A percentile compares a stretch with the other conserved stretches of the same genome.
Conservation (phyloP, 1,140 invertebrate genomes). For the Drosophila biarmipes region DNA sequence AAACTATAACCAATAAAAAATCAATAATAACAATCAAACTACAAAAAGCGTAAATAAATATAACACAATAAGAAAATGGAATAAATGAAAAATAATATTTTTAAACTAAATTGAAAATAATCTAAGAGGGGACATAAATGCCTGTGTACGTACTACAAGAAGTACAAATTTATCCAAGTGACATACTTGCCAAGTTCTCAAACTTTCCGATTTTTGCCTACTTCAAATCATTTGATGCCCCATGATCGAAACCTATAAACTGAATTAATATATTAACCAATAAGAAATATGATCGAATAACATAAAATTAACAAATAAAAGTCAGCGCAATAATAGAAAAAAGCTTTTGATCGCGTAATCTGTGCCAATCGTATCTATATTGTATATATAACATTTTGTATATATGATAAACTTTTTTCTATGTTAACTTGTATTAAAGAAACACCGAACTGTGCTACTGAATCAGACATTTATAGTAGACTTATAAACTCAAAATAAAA, state of each 20-base stretch:
- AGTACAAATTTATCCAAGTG: background rate
- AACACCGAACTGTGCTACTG: conserved; percentile 34
- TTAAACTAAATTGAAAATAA: background rate
- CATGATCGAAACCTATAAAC: background rate
- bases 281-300: conserved; percentile 6
- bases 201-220: conserved; percentile 2
- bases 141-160: background rate
- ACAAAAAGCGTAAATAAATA: conserved; percentile 15
- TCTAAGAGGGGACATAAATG: conserved; percentile 1
- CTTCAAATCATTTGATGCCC: conserved; percentile 12
- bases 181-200: conserved; percentile 12
- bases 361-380: conserved; percentile 79
- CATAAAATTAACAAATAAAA: conserved; percentile 15
- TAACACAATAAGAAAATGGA: conserved; percentile 3
- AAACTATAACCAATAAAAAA: conserved; percentile 18
- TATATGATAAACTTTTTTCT: conserved; percentile 69
- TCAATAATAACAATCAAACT: conserved; percentile 15
- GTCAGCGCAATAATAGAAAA: conserved; percentile 16
- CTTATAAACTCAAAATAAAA: conserved; percentile 1
- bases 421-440: conserved; percentile 52
- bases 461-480: conserved; percentile 15
- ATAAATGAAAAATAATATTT: background rate
- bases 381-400: conserved; percentile 66
- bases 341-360: conserved; percentile 66
- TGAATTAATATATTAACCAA: background rate